Evolutionary conservation across 2,797 vertebrate species (phyloP).

Genomic region (Gallinago solitaria): DNA sequence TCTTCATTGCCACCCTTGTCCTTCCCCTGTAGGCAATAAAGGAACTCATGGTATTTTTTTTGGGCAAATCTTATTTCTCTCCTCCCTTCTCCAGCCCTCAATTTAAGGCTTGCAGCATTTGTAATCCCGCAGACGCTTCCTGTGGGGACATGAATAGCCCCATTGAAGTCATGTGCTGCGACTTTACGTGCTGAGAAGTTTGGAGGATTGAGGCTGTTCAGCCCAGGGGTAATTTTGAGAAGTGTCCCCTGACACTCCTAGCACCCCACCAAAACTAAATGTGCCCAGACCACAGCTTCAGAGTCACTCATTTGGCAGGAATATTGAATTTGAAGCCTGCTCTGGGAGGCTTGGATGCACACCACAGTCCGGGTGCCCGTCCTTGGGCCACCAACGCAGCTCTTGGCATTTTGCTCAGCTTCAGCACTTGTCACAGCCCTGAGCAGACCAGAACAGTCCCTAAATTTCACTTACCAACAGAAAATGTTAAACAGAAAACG

Average conservation of each 20-base stretch:
- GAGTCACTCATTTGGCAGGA: neutral
- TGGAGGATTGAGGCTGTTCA: neutral
- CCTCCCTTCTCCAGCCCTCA: neutral
- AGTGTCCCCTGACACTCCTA: neutral
- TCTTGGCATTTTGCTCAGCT: neutral
- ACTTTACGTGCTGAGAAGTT: neutral
- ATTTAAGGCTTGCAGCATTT: neutral
- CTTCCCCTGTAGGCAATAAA: neutral
- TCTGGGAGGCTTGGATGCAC: neutral
- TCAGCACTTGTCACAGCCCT: neutral
- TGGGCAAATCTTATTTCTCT: neutral
- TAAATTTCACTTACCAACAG: neutral
- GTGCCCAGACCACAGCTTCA: rapidly evolving
- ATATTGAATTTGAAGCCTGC: neutral
- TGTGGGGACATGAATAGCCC: neutral
- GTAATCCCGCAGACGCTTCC: neutral
- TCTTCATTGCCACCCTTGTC: neutral
- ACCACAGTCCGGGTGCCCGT: rapidly evolving
- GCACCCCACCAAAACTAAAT: neutral
- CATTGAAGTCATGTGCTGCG: neutral
- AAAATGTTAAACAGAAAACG: too few relatives aligned
- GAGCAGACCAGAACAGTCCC: neutral
- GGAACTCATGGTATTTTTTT: neutral
- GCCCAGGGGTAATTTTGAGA: neutral
- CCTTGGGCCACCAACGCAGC: neutral